Evolutionary conservation across 2,113 vertebrate genomes (phyloP), one percentile per base, ranked within the genome.

Genomic region (Tor tambroides): DNA sequence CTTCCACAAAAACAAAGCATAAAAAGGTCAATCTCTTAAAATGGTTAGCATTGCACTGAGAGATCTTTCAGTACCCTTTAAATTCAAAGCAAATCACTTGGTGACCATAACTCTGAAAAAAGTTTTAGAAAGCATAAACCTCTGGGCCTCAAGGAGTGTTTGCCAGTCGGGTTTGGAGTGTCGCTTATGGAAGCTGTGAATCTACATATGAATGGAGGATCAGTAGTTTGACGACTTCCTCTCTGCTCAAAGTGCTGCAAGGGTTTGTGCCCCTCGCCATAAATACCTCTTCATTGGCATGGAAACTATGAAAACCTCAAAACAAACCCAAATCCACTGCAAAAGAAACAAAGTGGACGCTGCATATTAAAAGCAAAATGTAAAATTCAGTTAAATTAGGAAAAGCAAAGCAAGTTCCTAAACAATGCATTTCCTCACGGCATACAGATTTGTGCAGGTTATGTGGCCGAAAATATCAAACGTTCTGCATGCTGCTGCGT

Each of bases 61-160:
- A 98, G 92, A 95, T 93, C 94, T 92, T 92, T 95, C 89, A 95
- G 95, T 94, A 96, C 94, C 94, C 94, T 94, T 93, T 91, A 32
- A 80, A 61, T 35, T 91, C 88, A 91, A 91, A 86, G 75, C 61
- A 54, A 90, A 91, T 92, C 85, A 91, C 92, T 90, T 94, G 93
- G 91, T 92, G 92, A 95, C 91, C 91, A 90, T 91, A 15, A 26
- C 92, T 91, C 92, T 92, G 88, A 87, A 92, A 85, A 90, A 81
- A 71, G 49, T 59, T 38, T 93, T 38, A 65, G 90, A 59, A 81
- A 69, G 38, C 23, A 85, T 32, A 89, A 46, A 78, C 56, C 28
- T 87, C 89, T 89, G 78, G 21, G 56, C 8, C 3, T n/a, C 8
- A 59, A 88, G 85, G 28, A 86, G 69, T 71, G 79, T n/a, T 63